Conservation (phyloP, 2,888 invertebrate genomes). For the Troides helena region DNA sequence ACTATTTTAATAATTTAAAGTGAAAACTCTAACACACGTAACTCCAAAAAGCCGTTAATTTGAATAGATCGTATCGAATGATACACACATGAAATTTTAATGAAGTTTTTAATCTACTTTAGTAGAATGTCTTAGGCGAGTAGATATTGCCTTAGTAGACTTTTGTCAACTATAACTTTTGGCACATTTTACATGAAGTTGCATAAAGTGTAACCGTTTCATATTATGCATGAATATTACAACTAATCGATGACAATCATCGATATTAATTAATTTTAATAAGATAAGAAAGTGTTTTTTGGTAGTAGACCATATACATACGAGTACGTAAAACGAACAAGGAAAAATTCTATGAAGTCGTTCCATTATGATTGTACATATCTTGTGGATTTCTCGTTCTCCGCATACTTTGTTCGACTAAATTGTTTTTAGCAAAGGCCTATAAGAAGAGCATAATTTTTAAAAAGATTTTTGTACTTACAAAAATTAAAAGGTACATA, state of each 20-base stretch:
- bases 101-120: conserved; percentile 17
- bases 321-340: neutral
- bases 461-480: conserved; percentile 21
- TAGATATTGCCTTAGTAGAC: conserved; percentile 20
- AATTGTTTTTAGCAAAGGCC: conserved; percentile 3
- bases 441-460: neutral
- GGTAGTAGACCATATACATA: neutral
- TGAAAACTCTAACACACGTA: conserved; percentile 35
- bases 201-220: conserved; percentile 10
- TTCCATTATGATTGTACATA: neutral
- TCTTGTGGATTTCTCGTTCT: neutral
- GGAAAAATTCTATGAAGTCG: neutral
- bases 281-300: neutral
- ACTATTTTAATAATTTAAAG: conserved; percentile 31
- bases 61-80: conserved; percentile 13
- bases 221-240: conserved; percentile 23
- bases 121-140: conserved; percentile 16
- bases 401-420: conserved; percentile 10
- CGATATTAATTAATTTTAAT: neutral
- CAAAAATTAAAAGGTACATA: conserved; percentile 12
- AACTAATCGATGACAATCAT: neutral
- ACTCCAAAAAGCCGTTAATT: conserved; percentile 25
- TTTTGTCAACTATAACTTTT: conserved; percentile 51
- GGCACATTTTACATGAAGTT: conserved; percentile 48
- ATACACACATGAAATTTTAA: conserved; percentile 15